Evolutionary conservation across 1,140 invertebrate genomes (phyloP).

Genomic region (Caenorhabditis inopinata): DNA sequence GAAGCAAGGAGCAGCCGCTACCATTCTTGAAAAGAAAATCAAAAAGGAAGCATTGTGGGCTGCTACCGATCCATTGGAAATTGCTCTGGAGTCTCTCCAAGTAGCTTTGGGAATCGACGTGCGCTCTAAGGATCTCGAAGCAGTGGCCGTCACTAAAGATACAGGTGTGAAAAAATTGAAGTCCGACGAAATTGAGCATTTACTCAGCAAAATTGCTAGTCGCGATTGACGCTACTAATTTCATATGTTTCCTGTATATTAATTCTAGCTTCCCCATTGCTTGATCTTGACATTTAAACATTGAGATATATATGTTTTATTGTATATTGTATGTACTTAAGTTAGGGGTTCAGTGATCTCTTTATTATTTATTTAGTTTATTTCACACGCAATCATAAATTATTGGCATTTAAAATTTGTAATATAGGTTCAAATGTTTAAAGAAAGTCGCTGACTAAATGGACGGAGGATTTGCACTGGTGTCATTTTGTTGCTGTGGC

Average conservation of each 20-base stretch:
- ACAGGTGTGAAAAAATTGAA: slow-evolving; percentile 77
- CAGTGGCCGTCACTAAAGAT: slow-evolving; percentile 84
- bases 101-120: slow-evolving; percentile 92
- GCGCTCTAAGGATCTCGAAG: slow-evolving; percentile 90
- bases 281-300: not conserved
- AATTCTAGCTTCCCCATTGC: not conserved
- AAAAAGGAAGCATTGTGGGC: slow-evolving; percentile 84
- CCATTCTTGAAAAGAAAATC: slow-evolving; percentile 94
- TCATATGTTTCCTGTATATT: not conserved
- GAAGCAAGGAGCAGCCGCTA: slow-evolving; percentile 88
- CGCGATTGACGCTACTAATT: slow-evolving; percentile 76
- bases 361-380: not conserved
- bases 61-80: slow-evolving; percentile 69
- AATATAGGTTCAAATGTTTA: no score
- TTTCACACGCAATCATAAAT: slow-evolving; percentile 25
- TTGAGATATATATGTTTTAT: not conserved
- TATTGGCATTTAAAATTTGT: not conserved
- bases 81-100: slow-evolving; percentile 89
- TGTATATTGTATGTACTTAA: not conserved
- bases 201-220: slow-evolving; percentile 90
- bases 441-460: not conserved
- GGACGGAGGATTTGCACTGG: not conserved
- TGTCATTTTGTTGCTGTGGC: not conserved
- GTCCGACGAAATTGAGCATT: slow-evolving; percentile 84
- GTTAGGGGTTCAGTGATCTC: no score